Percentiles rank a stretch among this genome's conserved stretches.
Evolutionary conservation across 2,888 invertebrate species (phyloP).

Genomic region (Parnassius glacialis): DNA sequence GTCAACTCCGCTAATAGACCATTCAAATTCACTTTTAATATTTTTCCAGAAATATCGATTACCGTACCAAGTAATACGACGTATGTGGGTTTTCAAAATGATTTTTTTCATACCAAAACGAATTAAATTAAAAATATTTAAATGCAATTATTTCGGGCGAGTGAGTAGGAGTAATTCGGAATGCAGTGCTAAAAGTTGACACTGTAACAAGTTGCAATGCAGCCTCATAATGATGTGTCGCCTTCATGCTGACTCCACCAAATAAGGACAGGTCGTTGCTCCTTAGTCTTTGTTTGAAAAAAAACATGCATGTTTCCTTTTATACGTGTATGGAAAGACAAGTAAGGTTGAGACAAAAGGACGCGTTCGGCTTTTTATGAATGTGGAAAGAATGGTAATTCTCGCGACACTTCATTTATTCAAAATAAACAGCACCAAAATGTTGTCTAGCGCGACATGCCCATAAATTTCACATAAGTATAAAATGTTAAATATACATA

Average conservation of each 20-base stretch:
- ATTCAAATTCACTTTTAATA: conserved; percentile 53
- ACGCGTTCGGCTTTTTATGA: conserved; percentile 41
- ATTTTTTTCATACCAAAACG: neutral
- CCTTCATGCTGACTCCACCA: conserved; percentile 55
- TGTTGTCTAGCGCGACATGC: conserved; percentile 18
- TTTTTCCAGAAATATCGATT: conserved; percentile 53
- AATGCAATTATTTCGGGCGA: neutral
- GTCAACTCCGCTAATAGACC: conserved; percentile 65
- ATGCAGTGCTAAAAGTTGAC: conserved; percentile 27
- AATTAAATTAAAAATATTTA: neutral
- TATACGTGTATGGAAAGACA: conserved; percentile 63
- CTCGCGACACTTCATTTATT: conserved; percentile 37
- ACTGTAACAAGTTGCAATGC: conserved; percentile 29
- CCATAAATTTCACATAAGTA: conserved; percentile 12
- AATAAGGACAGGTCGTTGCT: conserved; percentile 73
- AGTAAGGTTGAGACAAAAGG: conserved; percentile 53
- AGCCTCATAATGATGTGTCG: conserved; percentile 38
- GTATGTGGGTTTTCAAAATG: neutral
- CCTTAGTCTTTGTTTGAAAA: conserved; percentile 71
- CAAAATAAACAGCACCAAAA: conserved; percentile 25
- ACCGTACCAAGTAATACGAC: neutral
- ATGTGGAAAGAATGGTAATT: conserved; percentile 42
- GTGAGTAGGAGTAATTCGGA: conserved; percentile 4
- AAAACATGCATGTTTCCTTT: conserved; percentile 48
- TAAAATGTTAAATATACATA: conserved; percentile 2